Conservation (phyloP, 2,797 vertebrate species). For the Momotus momota region DNA sequence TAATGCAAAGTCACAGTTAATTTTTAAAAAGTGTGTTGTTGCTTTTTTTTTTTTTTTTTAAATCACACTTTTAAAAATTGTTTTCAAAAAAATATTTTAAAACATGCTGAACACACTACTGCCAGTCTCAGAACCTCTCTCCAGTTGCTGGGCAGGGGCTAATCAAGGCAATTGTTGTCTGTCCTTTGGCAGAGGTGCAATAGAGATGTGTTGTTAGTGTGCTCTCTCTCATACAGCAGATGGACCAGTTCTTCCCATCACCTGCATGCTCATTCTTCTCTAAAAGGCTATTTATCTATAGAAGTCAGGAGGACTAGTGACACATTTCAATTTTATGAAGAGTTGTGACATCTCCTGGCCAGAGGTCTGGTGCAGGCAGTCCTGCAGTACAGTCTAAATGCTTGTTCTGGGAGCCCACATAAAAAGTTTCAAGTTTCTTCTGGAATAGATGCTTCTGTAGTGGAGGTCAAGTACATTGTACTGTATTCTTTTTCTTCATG, state of each 20-base stretch:
- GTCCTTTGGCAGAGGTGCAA: not conserved
- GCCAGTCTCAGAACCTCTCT: not conserved
- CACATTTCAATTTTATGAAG: not conserved
- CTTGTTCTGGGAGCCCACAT: not conserved
- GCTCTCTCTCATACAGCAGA: not conserved
- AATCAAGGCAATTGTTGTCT: not conserved
- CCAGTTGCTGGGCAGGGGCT: not conserved
- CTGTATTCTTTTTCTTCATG: not conserved
- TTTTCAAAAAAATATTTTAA: not conserved
- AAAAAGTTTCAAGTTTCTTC: not conserved
- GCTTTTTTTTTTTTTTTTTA: no score
- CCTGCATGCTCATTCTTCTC: not conserved
- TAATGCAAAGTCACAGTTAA: not conserved
- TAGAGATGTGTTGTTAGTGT: not conserved
- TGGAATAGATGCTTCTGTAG: not conserved
- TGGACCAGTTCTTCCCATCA: not conserved
- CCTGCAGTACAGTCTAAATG: not conserved
- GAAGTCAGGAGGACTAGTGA: not conserved
- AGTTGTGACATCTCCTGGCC: not conserved
- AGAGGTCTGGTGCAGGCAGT: not conserved
- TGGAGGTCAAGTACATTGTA: not conserved
- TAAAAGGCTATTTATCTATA: not conserved
- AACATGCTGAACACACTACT: not conserved
- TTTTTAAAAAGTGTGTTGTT: no score
- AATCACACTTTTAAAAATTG: no score